These are phyloP conservation scores for Aspidiotus destructor DNA, from an alignment of 2,888 invertebrate genomes.

Conservation along the genomic window DNA sequence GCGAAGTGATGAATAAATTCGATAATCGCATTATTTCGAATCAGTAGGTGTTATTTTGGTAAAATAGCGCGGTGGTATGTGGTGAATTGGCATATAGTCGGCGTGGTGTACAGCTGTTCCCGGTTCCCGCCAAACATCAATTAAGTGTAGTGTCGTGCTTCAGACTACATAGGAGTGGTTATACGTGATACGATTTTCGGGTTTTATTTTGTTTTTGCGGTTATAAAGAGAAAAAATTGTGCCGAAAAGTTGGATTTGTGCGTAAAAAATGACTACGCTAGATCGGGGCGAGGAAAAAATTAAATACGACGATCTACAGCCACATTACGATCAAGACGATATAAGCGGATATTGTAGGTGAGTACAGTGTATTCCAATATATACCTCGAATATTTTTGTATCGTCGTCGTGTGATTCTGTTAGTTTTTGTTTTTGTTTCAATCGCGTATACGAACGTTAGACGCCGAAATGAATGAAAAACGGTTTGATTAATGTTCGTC, in stretches of 20 bases:
- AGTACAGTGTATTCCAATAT: conserved; percentile 20
- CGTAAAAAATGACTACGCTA: conserved; percentile 37
- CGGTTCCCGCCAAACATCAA: conserved; percentile 33
- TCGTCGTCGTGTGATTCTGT: neutral
- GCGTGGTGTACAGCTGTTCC: conserved; percentile 32
- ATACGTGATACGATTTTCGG: conserved; percentile 23
- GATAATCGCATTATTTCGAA: no score
- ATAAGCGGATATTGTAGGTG: conserved; percentile 38
- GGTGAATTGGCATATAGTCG: conserved; percentile 15
- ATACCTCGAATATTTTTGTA: neutral
- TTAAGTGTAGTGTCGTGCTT: conserved; percentile 28
- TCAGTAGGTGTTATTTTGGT: no score
- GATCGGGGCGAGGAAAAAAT: conserved; percentile 38
- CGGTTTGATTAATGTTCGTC: no score
- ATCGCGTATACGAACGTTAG: no score
- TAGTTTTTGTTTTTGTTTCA: neutral
- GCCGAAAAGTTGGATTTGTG: conserved; percentile 18
- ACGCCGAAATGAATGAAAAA: neutral
- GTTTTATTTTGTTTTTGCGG: conserved; percentile 20
- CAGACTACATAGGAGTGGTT: conserved; percentile 29
- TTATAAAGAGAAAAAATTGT: conserved; percentile 21
- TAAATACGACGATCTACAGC: conserved; percentile 38
- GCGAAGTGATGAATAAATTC: no score
- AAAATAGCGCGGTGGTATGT: neutral
- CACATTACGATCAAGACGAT: conserved; percentile 39